Conservation (phyloP, 2,113 vertebrate species). For the Chelonoidis abingdonii region DNA sequence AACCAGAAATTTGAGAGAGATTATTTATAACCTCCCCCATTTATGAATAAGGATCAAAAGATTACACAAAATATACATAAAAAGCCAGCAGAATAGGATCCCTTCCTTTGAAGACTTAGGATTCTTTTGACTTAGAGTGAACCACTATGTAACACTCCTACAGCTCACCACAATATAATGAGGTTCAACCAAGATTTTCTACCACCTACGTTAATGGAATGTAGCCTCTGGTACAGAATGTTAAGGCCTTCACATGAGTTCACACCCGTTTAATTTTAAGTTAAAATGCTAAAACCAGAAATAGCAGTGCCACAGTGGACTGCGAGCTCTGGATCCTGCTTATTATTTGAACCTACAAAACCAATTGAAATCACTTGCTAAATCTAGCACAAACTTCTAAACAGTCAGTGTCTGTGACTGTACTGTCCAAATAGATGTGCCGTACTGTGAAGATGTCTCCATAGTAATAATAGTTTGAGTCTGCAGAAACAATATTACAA, state of each 20-base stretch:
- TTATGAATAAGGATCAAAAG: not conserved
- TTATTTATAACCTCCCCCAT: rapidly evolving
- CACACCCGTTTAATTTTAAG: not conserved
- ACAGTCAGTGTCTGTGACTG: not conserved
- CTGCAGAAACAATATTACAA: not conserved
- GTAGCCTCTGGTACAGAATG: not conserved
- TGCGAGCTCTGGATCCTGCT: not conserved
- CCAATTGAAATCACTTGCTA: not conserved
- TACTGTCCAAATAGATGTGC: not conserved
- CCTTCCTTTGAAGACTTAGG: not conserved
- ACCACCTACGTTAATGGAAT: not conserved
- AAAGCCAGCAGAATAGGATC: not conserved
- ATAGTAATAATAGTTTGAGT: not conserved
- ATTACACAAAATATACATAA: not conserved
- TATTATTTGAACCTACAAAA: not conserved
- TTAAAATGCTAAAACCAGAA: not conserved
- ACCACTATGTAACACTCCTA: rapidly evolving
- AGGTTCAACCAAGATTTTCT: not conserved
- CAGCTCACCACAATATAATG: rapidly evolving
- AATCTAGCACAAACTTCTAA: not conserved
- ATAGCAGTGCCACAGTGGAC: rapidly evolving
- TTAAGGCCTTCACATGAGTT: not conserved
- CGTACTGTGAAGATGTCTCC: not conserved
- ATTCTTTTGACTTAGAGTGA: rapidly evolving
- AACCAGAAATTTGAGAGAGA: not conserved